Evolutionary conservation across 2,888 invertebrate genomes (phyloP).

Genomic region (Tetanocera ferruginea): DNA sequence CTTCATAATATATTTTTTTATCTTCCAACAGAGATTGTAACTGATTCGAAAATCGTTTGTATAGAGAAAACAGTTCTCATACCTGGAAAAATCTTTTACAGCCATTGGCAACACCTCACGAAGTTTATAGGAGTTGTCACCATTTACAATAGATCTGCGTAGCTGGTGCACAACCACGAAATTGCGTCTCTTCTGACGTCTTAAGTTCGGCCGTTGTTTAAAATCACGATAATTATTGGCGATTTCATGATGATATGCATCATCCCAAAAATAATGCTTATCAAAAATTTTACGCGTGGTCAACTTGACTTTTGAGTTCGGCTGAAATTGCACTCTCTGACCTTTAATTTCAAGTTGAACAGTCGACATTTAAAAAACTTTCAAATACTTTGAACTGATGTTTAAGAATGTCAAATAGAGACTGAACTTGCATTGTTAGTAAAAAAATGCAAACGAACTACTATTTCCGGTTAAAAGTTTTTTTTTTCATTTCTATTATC

Average conservation of each 20-base stretch:
- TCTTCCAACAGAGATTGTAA: not conserved
- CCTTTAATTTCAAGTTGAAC: slow-evolving; percentile 15
- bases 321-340: not conserved
- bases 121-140: slow-evolving; percentile 40
- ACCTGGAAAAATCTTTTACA: slow-evolving; percentile 63
- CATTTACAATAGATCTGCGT: slow-evolving; percentile 24
- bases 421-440: not conserved
- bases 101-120: slow-evolving; percentile 57
- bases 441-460: too few relatives aligned
- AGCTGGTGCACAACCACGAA: slow-evolving; percentile 40
- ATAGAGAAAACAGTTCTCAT: not conserved
- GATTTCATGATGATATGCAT: slow-evolving; percentile 60
- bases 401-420: not conserved
- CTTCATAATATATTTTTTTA: too few relatives aligned
- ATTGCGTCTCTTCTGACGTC: slow-evolving; percentile 35
- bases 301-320: slow-evolving; percentile 37
- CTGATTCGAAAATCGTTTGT: not conserved
- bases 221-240: slow-evolving; percentile 67
- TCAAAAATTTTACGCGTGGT: slow-evolving; percentile 58
- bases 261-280: slow-evolving; percentile 52
- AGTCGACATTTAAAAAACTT: not conserved
- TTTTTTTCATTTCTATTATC: slow-evolving; percentile 49
- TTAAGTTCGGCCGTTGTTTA: slow-evolving; percentile 48
- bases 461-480: not conserved
- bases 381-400: not conserved